Base-by-base conservation (phyloP, 2,113 vertebrate species). In the Callorhinus ursinus region DNA sequence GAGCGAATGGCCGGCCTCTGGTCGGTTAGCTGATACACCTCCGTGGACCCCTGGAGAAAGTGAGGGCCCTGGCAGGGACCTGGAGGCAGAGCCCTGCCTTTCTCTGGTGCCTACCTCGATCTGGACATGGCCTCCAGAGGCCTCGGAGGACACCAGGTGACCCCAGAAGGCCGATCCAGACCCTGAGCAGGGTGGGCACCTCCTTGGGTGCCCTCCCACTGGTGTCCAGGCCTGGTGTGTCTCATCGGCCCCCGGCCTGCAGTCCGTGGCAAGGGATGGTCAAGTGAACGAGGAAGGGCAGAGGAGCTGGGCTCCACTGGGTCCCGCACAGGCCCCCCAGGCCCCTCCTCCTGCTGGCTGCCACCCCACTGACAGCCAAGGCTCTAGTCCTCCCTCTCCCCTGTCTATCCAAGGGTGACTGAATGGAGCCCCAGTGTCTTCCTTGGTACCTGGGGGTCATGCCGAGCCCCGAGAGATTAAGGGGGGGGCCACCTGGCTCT, bases 271-370 rank as follows among this genome's bases (percentile, higher is more conserved):
- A 21, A 69, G 63, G 39, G 7, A 2, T 12, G 31, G 55, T 3
- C 0, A 0, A 2, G 31, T 13, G 36, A 31, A 74, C 0, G 2
- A 15, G 14, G 3, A 59, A 5, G 15, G 36, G 10, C 15, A 14
- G 21, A 26, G 16, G 28, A 4, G 28, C 31, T 2, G 26, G 81
- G n/a, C 22, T 57, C 19, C 31, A 10, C 59, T 2, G 28, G 59
- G 83, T 33, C 24, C 49, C 46, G 46, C 33, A 33, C 0, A 1
- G 33, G 21, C 31, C 49, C 16, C 49, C 26, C 28, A 2, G 88
- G 72, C 7, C 49, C 72, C 28, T 51, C 39, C 49, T 1, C 4
- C 42, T 31, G 26, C 82, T 33, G 14, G 59, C 33, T 21, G 51
- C 28, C 24, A 4, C 18, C 42, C 12, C n/a, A 11, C 16, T 5